Evolutionary conservation across 2,888 invertebrate genomes (phyloP), one percentile per base, ranked within the genome.

Genomic region (Eucera pruinosa): DNA sequence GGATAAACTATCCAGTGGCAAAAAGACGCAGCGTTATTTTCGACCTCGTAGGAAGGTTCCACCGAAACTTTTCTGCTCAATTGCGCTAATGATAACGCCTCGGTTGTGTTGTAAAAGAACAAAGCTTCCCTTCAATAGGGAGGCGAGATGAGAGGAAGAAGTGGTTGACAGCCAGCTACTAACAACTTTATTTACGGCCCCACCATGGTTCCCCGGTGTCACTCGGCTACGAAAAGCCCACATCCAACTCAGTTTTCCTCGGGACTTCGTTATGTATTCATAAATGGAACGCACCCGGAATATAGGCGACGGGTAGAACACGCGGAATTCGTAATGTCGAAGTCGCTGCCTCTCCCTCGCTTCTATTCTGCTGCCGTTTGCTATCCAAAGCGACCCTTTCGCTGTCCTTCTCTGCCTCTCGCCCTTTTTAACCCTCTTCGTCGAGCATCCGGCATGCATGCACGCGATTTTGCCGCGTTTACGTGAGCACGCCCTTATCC

Each of bases 231-330:
- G 57, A 39, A 45, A 62, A 41, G 27, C 66, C n/a, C 78, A 69
- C 72, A 73, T 78, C 66, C 83, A 70, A 81, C 81, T 72, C 69
- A 48, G 83, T 83, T 82, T 81, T 83, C 78, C 82, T 74, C 76
- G 75, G 76, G 78, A 86, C 84, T 89, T 89, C 87, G 88, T 89
- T 89, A 89, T 60, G 88, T 88, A 89, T 89, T 89, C 89, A 89
- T 89, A 88, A 89, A 88, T 85, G 86, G 83, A 87, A 89, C 86
- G 83, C 87, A 89, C 78, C 76, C 83, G 80, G 85, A 89, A 88
- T 86, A 83, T 85, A 83, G 87, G 73, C 77, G 72, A 78, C 75
- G 78, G 64, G 60, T 70, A 78, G 84, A 79, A 84, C 84, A 87
- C 83, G 86, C 83, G 78, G 87, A 89, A 89, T 89, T 87, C 85